Base-by-base conservation (phyloP, 2,888 invertebrate genomes). In the Enchytraeus crypticus region DNA sequence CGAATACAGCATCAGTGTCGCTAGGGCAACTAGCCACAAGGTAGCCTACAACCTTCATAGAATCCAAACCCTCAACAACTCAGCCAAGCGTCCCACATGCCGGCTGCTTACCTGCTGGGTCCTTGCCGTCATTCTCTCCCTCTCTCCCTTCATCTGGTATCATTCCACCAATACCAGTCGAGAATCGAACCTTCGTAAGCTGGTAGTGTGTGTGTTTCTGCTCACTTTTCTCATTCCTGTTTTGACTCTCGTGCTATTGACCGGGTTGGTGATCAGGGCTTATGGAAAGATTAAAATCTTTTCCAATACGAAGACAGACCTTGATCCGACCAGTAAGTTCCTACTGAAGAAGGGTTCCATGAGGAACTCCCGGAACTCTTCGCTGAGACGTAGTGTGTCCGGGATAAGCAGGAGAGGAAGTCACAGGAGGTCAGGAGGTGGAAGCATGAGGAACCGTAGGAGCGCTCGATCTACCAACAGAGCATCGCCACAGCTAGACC, bases 51-150 rank as follows among this genome's bases (percentile, higher is more conserved):
- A n/a, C n/a, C n/a, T n/a, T n/a, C n/a, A n/a, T n/a, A n/a, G n/a
- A n/a, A n/a, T n/a, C n/a, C n/a, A n/a, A n/a, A 33, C 30, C n/a
- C 53, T 51, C 29, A 51, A 51, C 18, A 33, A 33, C 4, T 32
- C 53, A n/a, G 53, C 38, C 55, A 54, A 26, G 27, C 32, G 55
- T 27, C 18, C 38, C 8, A 18, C 38, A 38, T 8, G 11, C 38
- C 32, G 38, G 55, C 55, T 54, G 55, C 3, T 54, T 8, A 14
- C 34, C 55, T 54, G 55, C 43, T 54, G 55, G 55, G 21, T 34
- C 1, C 18, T 43, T 21, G 32, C 55, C 27, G 27, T 54, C 11
- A 34, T 54, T 2, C 55, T 54, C 8, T 33, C 55, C 5, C 33
- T 54, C 3, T 27, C 55, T 23, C 55, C 55, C 26, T 32, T 18